Evolutionary conservation across 2,113 vertebrate genomes (phyloP).

Genomic region (Hydrochoerus hydrochaeris): DNA sequence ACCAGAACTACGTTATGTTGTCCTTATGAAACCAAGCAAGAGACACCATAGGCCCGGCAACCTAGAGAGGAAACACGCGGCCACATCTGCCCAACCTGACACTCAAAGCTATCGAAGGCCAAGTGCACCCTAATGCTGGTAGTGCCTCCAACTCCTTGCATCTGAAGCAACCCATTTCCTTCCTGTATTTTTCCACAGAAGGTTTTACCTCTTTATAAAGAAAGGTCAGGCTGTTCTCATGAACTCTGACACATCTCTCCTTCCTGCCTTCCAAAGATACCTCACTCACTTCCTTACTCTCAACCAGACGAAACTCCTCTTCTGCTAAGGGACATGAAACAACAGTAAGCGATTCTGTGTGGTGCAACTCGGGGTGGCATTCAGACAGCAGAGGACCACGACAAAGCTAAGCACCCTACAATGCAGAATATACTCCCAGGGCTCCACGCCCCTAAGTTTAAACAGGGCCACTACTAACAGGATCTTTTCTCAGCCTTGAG

Average conservation of each 20-base stretch:
- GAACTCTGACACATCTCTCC: neutral
- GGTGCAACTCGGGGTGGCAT: neutral
- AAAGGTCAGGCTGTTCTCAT: neutral
- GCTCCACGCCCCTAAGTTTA: neutral
- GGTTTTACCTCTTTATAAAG: neutral
- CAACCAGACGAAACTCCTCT: neutral
- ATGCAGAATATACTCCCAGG: neutral
- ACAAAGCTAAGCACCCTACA: neutral
- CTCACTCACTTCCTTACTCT: neutral
- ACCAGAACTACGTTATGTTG: neutral
- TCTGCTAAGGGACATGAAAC: neutral
- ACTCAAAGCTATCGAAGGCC: neutral
- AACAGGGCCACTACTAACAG: neutral
- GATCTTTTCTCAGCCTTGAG: neutral
- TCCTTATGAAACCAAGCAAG: neutral
- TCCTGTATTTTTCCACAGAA: neutral
- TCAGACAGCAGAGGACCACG: neutral
- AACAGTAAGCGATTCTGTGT: neutral
- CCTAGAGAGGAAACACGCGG: neutral
- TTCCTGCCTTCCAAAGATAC: neutral
- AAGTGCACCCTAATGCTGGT: neutral
- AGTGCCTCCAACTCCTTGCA: neutral
- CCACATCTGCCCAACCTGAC: neutral
- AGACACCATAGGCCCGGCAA: neutral
- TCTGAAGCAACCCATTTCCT: neutral